Evolutionary conservation across 53 echinoderm and acorn worm species (phyloP), one percentile per base, ranked within the genome.

Genomic region (Pentamera pediparva): DNA sequence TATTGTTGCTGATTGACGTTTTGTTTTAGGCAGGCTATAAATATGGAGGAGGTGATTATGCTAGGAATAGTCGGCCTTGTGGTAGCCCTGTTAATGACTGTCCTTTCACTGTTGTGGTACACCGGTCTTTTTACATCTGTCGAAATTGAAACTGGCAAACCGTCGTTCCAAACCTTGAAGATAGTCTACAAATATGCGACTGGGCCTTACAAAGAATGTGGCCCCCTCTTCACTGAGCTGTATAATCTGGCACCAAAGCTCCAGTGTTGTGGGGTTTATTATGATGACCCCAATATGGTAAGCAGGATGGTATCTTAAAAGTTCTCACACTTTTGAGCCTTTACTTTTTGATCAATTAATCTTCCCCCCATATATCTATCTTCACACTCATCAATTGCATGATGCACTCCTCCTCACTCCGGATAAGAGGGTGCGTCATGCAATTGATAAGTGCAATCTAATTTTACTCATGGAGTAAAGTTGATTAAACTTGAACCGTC

Each of bases 281-380:
- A 83, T 65, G 98, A 96, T 59, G 86, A 91, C 50, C 98, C 98
- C 0, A 75, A 78, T 13, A 87, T 64, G 91, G 98, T 96, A 86
- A 17, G 59, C 35, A 0, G n/a, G n/a, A n/a, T n/a, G n/a, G n/a
- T n/a, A n/a, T n/a, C n/a, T n/a, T n/a, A n/a, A n/a, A n/a, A n/a
- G n/a, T n/a, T n/a, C n/a, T n/a, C n/a, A n/a, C n/a, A n/a, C n/a
- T n/a, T n/a, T n/a, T n/a, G n/a, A n/a, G n/a, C n/a, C n/a, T n/a
- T n/a, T n/a, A n/a, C n/a, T n/a, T n/a, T n/a, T n/a, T n/a, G n/a
- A n/a, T n/a, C n/a, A n/a, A n/a, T n/a, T n/a, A n/a, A n/a, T n/a
- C n/a, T n/a, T n/a, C n/a, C n/a, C n/a, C n/a, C n/a, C n/a, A n/a
- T n/a, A n/a, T n/a, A n/a, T n/a, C n/a, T n/a, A n/a, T n/a, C n/a